phyloP scores from a whole-genome alignment of 2,888 invertebrate species.

The Protodeltote pygarga region DNA sequence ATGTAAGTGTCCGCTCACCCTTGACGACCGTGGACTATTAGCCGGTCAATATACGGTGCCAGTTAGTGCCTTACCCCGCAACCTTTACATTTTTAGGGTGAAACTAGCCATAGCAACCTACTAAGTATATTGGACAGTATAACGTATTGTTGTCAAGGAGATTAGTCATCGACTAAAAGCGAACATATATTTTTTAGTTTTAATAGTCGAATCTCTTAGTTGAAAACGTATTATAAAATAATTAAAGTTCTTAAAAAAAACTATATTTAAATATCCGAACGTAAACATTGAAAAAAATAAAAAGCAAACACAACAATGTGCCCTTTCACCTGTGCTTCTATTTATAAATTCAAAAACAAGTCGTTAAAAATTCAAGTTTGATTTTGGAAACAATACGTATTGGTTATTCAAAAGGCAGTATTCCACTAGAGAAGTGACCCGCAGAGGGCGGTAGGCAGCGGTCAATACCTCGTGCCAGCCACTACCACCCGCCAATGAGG shows the following conservation, averaged over 20 bases:
- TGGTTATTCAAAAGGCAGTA: constrained; percentile 55
- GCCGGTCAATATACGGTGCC: constrained; percentile 65
- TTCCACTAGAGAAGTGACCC: constrained; percentile 60
- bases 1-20: constrained; percentile 43
- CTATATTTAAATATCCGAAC: too few relatives aligned
- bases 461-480: constrained; percentile 79
- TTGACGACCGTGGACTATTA: constrained; percentile 42
- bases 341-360: constrained; percentile 12
- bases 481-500: constrained; percentile 70
- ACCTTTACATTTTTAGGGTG: constrained; percentile 51
- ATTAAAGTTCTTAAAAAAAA: too few relatives aligned
- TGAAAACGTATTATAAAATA: too few relatives aligned
- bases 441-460: constrained; percentile 58
- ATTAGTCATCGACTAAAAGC: neutral
- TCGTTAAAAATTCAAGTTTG: constrained; percentile 20
- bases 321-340: constrained; percentile 19
- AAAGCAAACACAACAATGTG: neutral
- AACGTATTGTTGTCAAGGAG: constrained; percentile 27
- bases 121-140: constrained; percentile 11
- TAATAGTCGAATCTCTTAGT: neutral
- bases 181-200: neutral
- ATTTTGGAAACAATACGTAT: constrained; percentile 48
- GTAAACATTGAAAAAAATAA: neutral
- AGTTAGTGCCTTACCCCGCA: constrained; percentile 52
- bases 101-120: constrained; percentile 37